Evolutionary conservation across 2,888 invertebrate species (phyloP).

Genomic region (Axea sp.): DNA sequence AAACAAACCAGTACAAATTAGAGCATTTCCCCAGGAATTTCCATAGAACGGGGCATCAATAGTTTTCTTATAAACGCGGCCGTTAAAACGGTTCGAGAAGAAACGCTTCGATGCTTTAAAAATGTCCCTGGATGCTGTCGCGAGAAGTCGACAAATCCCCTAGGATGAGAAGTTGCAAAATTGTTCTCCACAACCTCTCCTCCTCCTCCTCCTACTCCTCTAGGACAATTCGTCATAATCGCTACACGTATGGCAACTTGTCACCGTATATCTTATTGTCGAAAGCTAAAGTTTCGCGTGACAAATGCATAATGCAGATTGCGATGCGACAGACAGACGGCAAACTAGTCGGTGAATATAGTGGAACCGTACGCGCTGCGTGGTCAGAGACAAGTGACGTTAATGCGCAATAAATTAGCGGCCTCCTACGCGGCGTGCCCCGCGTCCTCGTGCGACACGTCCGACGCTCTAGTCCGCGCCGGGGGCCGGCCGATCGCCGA

Average conservation of each 20-base stretch:
- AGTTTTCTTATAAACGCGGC: too few relatives aligned
- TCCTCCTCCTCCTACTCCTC: too few relatives aligned
- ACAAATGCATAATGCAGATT: constrained; percentile 64
- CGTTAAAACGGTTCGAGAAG: too few relatives aligned
- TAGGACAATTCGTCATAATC: constrained; percentile 39
- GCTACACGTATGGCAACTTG: constrained; percentile 50
- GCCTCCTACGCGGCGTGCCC: constrained; percentile 71
- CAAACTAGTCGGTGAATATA: constrained; percentile 49
- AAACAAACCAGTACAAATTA: too few relatives aligned
- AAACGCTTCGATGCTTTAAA: too few relatives aligned
- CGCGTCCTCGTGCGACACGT: constrained; percentile 61
- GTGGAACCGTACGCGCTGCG: constrained; percentile 61
- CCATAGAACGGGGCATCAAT: too few relatives aligned
- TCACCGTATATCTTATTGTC: constrained; percentile 57
- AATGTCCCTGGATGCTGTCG: too few relatives aligned
- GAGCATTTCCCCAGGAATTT: too few relatives aligned
- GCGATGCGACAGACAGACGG: constrained; percentile 59
- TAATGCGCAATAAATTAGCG: constrained; percentile 78
- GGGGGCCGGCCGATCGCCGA: constrained; percentile 41
- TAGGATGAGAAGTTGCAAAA: too few relatives aligned
- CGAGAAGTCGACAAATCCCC: too few relatives aligned
- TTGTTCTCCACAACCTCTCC: too few relatives aligned
- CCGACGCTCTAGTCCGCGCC: constrained; percentile 38
- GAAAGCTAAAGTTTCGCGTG: constrained; percentile 58
- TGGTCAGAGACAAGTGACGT: constrained; percentile 76